phyloP scores from a whole-genome alignment of 2,888 invertebrate genomes.

The Synergus laeviventris region DNA sequence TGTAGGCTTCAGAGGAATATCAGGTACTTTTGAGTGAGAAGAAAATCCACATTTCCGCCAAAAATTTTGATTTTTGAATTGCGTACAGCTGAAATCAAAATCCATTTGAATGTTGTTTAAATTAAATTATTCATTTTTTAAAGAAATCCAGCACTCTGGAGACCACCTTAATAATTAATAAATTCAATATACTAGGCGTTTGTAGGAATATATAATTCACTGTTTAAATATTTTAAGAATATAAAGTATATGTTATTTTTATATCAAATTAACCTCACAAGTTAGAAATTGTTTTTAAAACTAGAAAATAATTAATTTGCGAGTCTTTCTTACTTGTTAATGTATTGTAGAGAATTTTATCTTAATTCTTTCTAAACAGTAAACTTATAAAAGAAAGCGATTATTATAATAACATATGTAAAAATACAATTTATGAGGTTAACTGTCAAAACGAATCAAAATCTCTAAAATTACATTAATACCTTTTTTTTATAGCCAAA shows the following conservation, averaged over 20 bases:
- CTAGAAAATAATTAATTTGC: background rate
- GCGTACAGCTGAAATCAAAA: conserved; percentile 58
- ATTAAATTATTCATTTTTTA: background rate
- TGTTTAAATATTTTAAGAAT: no score
- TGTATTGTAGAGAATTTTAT: background rate
- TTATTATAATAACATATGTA: background rate
- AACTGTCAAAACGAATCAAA: background rate
- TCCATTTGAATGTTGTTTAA: background rate
- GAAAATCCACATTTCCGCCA: conserved; percentile 66
- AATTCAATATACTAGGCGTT: no score
- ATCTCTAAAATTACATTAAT: background rate
- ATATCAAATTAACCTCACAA: background rate
- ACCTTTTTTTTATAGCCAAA: conserved; percentile 51
- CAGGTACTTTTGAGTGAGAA: conserved; percentile 64
- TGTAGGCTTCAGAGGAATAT: conserved; percentile 78
- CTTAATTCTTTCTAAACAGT: background rate
- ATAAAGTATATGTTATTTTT: no score
- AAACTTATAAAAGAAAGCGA: background rate
- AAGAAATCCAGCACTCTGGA: background rate
- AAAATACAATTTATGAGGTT: background rate
- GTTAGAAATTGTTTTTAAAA: background rate
- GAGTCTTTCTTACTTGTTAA: background rate
- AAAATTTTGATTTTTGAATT: conserved; percentile 58
- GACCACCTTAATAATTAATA: no score
- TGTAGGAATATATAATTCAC: no score